Evolutionary conservation across 2,113 vertebrate genomes (phyloP).

Genomic region (Heloderma charlesbogerti): DNA sequence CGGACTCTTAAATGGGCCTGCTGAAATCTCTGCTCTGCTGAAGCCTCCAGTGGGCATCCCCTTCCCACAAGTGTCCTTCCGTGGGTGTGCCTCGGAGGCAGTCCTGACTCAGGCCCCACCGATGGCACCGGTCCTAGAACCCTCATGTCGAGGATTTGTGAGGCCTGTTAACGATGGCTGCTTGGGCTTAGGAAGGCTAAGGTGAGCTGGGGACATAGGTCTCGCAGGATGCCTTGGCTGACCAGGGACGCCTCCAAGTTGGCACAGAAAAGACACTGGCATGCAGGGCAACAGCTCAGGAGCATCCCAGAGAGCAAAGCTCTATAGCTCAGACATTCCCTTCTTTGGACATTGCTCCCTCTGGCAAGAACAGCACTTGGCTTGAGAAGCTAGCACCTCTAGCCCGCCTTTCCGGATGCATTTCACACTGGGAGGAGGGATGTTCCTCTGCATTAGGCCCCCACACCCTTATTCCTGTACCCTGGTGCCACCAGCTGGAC

Average conservation of each 20-base stretch:
- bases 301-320: slow-evolving; percentile 1
- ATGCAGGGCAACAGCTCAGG: background rate
- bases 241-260: no score
- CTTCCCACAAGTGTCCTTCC: background rate
- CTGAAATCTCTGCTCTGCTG: background rate
- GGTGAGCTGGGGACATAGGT: background rate
- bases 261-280: background rate
- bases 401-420: background rate
- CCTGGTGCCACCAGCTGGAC: slow-evolving; percentile 7
- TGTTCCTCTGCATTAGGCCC: background rate
- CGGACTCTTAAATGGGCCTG: no score
- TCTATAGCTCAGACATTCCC: slow-evolving; percentile 6
- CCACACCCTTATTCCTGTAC: background rate
- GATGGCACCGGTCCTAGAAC: no score
- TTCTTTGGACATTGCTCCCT: slow-evolving; percentile 32
- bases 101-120: no score
- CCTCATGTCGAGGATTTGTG: background rate
- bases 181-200: background rate
- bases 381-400: slow-evolving; percentile 1
- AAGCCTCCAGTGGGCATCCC: background rate
- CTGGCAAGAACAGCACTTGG: slow-evolving; percentile 14
- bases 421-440: background rate
- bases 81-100: background rate
- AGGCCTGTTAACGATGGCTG: background rate
- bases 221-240: background rate